Base-by-base conservation (phyloP, 2,113 vertebrate species). In the Dicerorhinus sumatrensis region DNA sequence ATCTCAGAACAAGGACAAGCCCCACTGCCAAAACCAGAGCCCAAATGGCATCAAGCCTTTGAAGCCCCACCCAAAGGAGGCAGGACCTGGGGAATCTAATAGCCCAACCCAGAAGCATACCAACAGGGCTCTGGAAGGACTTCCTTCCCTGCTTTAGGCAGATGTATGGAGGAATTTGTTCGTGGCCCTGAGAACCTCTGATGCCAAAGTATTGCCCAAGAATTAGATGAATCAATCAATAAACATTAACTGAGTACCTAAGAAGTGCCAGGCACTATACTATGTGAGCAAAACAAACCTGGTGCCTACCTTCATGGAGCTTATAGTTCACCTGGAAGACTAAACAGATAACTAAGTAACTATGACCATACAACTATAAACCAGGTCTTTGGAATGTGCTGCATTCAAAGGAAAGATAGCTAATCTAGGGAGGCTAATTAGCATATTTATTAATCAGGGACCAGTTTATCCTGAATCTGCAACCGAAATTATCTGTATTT, bases 1-100 rank as follows among this genome's bases (percentile, higher is more conserved):
- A 86, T 81, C 27, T 86, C 79, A 83, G 82, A 67, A 95, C 25
- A 95, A 96, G 58, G 42, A 94, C 80, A 87, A 92, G 70, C 29
- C 85, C 82, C n/a, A 76, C 8, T 93, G 77, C 81, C 77, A 89
- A 93, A 94, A 97, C 48, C 81, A 91, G 48, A 67, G 83, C 7
- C 54, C 77, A 67, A 76, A 36, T 72, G 76, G 54, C 77, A 82
- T 82, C 46, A 73, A 77, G 54, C 10, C 39, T 83, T 72, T 90
- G 31, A 14, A 65, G 63, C 48, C 48, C 11, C 48, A 9, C 48
- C 48, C 48, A 48, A 48, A 48, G 48, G 48, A 96, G 62, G 86
- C 39, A 89, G 81, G 83, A 60, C 72, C 27, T 91, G 31, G 63
- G 70, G 84, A 84, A 73, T 86, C 48, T 27, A 56, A 89, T 2